Percentiles rank a stretch among this genome's conserved stretches.
Conservation (phyloP, 2,113 vertebrate genomes). For the Capreolus pygargus region DNA sequence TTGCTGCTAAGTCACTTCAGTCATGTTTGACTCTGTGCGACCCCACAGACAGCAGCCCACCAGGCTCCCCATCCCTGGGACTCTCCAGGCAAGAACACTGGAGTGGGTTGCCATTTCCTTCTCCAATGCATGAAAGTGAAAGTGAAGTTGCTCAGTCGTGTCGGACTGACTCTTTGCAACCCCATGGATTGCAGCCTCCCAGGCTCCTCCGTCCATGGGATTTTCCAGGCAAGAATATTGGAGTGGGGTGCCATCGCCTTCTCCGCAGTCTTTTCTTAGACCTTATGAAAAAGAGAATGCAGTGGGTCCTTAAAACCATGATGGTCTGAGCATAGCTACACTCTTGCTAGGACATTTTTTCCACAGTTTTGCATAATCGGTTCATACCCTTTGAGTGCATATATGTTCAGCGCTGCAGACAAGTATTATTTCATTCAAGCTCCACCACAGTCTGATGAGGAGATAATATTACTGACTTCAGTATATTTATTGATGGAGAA, state of each 20-base stretch:
- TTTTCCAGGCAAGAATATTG: no score
- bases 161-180: no score
- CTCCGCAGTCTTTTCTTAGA: not conserved
- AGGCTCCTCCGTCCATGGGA: no score
- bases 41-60: no score
- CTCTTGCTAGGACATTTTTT: not conserved
- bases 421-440: not conserved
- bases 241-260: no score
- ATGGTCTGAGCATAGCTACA: not conserved
- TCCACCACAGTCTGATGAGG: not conserved
- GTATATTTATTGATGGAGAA: not conserved
- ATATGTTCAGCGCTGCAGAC: not conserved
- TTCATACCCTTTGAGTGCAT: not conserved
- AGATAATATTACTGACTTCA: not conserved
- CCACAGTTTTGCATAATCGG: not conserved
- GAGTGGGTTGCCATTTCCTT: no score
- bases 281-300: not conserved
- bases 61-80: no score
- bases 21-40: no score
- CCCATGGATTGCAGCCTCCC: no score
- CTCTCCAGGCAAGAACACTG: no score
- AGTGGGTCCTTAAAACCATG: not conserved
- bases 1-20: not conserved
- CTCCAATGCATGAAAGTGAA: no score
- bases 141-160: no score